These are phyloP conservation scores for Liposcelis brunnea DNA, from an alignment of 2,888 invertebrate species.

Conservation along the genomic window DNA sequence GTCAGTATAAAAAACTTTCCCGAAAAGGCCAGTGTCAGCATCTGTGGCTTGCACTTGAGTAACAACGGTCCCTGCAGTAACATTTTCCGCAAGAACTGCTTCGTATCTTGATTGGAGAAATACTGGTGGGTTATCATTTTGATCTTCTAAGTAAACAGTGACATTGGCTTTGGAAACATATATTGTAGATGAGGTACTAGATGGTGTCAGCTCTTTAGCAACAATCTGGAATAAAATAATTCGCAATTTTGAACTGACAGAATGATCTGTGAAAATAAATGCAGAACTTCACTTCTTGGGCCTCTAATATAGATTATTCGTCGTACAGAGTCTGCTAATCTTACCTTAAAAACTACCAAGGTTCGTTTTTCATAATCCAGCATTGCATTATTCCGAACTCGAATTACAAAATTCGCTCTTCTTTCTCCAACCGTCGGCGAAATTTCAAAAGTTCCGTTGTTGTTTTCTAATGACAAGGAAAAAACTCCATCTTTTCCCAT, in stretches of 20 bases:
- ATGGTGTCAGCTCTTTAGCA: slow-evolving; percentile 64
- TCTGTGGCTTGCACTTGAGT: slow-evolving; percentile 66
- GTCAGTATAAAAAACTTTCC: slow-evolving; percentile 58
- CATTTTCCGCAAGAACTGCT: slow-evolving; percentile 63
- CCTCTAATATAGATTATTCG: no score
- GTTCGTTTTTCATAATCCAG: slow-evolving; percentile 72
- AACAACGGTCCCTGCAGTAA: slow-evolving; percentile 53
- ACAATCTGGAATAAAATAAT: slow-evolving; percentile 40
- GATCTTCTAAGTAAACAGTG: slow-evolving; percentile 63
- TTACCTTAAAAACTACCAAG: slow-evolving; percentile 55
- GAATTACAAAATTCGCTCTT: slow-evolving; percentile 59
- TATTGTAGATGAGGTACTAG: slow-evolving; percentile 40
- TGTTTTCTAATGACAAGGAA: slow-evolving; percentile 54
- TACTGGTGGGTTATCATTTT: slow-evolving; percentile 74
- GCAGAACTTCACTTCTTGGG: no score
- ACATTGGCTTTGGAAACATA: slow-evolving; percentile 44
- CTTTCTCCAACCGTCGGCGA: slow-evolving; percentile 67
- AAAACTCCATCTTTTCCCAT: slow-evolving; percentile 72
- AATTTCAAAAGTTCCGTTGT: slow-evolving; percentile 80
- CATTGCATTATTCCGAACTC: slow-evolving; percentile 61
- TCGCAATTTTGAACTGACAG: no score
- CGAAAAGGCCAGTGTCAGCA: slow-evolving; percentile 59
- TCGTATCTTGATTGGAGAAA: slow-evolving; percentile 57
- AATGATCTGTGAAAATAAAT: no score
- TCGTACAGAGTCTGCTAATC: no score